A percentile compares a stretch with the other conserved stretches of the same genome.
These are phyloP conservation scores for Climacteris rufus DNA, from an alignment of 2,113 vertebrate species.

Conservation along the genomic window DNA sequence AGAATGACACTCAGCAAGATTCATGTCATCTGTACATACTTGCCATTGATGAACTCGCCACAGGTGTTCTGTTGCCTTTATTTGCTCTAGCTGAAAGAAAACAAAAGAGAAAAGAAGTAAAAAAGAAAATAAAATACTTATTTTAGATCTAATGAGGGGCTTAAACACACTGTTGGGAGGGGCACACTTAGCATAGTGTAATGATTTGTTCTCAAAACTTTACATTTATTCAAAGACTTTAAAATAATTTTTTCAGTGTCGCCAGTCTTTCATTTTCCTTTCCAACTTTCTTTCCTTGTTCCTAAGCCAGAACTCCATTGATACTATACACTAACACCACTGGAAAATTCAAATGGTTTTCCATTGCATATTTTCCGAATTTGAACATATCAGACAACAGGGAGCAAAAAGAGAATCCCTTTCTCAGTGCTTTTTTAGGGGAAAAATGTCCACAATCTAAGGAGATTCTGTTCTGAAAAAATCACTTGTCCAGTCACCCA, in stretches of 20 bases:
- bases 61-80: neutral
- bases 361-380: neutral
- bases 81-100: slow-evolving; percentile 1
- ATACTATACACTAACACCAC: neutral
- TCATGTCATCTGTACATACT: neutral
- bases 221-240: neutral
- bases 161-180: neutral
- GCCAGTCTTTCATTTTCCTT: neutral
- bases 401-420: neutral
- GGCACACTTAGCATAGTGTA: neutral
- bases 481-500: neutral
- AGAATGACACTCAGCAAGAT: neutral
- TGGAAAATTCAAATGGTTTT: neutral
- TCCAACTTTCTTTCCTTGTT: neutral
- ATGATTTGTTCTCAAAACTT: neutral
- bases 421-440: neutral
- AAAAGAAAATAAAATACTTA: neutral
- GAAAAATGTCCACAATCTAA: neutral
- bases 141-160: neutral
- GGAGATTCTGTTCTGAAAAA: neutral
- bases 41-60: neutral
- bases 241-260: neutral
- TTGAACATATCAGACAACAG: neutral
- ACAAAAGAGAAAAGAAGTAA: neutral
- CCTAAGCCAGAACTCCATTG: neutral